Conservation (phyloP, 2,113 vertebrate genomes). For the Psammodynastes pulverulentus region DNA sequence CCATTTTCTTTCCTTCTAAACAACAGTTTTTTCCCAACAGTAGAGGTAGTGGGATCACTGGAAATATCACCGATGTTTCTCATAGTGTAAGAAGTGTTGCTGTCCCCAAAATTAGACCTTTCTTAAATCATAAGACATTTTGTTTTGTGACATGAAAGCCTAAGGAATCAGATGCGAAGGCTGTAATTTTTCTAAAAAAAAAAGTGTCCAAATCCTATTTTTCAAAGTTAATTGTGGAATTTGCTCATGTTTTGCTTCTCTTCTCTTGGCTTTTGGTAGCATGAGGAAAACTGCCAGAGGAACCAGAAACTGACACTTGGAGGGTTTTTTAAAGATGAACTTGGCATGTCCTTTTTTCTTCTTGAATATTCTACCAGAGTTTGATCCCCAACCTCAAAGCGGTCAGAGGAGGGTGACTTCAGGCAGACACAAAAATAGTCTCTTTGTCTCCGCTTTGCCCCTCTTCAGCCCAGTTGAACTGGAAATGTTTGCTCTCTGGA, state of each 20-base stretch:
- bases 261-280: slow-evolving; percentile 17
- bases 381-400: background rate
- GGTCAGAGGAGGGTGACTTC: background rate
- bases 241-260: slow-evolving; percentile 17
- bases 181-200: slow-evolving; percentile 47
- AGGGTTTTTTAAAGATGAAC: slow-evolving; percentile 10
- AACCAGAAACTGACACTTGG: background rate
- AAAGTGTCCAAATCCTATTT: slow-evolving; percentile 31
- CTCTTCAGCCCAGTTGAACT: background rate
- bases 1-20: background rate
- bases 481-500: background rate
- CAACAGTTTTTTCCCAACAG: background rate
- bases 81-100: background rate
- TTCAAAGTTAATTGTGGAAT: slow-evolving; percentile 22
- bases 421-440: background rate
- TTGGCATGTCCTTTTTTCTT: background rate
- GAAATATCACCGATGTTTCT: background rate
- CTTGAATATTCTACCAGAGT: slow-evolving; percentile 1
- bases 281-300: slow-evolving; percentile 3
- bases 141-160: slow-evolving; percentile 29
- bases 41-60: background rate
- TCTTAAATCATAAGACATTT: slow-evolving; percentile 28
- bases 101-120: slow-evolving; percentile 26
- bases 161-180: slow-evolving; percentile 28
- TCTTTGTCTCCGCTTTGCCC: background rate